These are phyloP conservation scores for Climacteris rufus DNA, from an alignment of 2,113 vertebrate genomes.

Conservation along the genomic window DNA sequence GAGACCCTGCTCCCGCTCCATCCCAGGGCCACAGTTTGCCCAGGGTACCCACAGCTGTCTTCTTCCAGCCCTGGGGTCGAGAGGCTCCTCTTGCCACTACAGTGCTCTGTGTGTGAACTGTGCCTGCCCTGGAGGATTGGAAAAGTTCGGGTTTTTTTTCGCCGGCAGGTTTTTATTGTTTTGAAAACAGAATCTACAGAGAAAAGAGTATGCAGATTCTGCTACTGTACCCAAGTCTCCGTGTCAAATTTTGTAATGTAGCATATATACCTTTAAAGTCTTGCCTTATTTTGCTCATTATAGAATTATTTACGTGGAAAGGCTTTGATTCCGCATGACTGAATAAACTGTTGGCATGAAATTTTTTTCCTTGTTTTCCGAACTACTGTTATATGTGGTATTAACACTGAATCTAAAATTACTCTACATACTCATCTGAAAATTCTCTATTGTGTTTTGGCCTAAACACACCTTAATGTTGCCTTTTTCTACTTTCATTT, in stretches of 20 bases:
- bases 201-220: neutral
- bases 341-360: slow-evolving; percentile 18
- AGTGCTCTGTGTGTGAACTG: neutral
- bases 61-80: neutral
- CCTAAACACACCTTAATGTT: neutral
- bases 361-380: slow-evolving; percentile 13
- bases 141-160: too few relatives aligned
- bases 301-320: slow-evolving; percentile 13
- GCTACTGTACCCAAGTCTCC: neutral
- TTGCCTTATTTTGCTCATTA: neutral
- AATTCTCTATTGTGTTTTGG: neutral
- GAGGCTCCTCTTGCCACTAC: neutral
- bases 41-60: too few relatives aligned
- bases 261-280: neutral
- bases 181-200: neutral
- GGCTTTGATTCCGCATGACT: slow-evolving; percentile 28
- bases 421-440: neutral
- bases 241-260: neutral
- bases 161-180: too few relatives aligned
- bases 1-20: accelerated
- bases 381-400: neutral
- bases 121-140: accelerated
- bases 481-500: neutral
- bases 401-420: slow-evolving; percentile 26
- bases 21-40: neutral